Percentiles rank a stretch among this genome's conserved stretches.
Evolutionary conservation across 2,888 invertebrate species (phyloP).

Genomic region (Pantelozetes paolii): DNA sequence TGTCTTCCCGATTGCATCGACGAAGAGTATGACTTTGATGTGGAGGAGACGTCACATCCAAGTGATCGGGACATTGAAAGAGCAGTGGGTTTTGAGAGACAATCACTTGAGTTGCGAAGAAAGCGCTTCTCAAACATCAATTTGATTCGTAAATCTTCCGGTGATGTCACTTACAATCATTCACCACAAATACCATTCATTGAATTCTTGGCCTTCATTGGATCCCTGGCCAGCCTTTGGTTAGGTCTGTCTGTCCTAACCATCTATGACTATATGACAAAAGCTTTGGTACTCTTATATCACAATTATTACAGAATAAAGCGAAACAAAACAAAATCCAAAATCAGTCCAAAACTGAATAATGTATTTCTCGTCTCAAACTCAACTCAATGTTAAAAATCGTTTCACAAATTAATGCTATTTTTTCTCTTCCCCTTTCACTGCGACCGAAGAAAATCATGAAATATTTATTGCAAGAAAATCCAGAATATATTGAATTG

Average conservation of each 20-base stretch:
- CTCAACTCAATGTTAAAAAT: background rate
- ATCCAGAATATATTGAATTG: no score
- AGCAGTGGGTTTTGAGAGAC: background rate
- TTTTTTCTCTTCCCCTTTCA: background rate
- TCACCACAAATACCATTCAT: slow-evolving; percentile 19
- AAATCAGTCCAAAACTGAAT: slow-evolving; percentile 6
- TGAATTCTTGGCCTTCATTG: background rate
- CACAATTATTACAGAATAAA: background rate
- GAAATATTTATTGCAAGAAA: no score
- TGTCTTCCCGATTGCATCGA: slow-evolving; percentile 22
- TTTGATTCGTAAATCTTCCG: slow-evolving; percentile 2
- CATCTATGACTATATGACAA: slow-evolving; percentile 11
- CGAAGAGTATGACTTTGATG: slow-evolving; percentile 6
- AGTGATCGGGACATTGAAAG: background rate
- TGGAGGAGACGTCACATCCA: slow-evolving; percentile 1
- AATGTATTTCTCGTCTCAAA: slow-evolving; percentile 7
- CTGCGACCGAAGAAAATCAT: no score
- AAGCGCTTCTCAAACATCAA: background rate
- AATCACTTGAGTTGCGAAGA: background rate
- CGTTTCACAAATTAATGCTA: background rate
- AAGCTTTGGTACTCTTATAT: background rate
- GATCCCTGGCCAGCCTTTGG: background rate
- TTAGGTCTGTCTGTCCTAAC: background rate
- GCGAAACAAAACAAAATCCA: background rate
- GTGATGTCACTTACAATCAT: slow-evolving; percentile 11